These are phyloP conservation scores for Ceratina australensis DNA, from an alignment of 1,140 invertebrate species.

Conservation along the genomic window DNA sequence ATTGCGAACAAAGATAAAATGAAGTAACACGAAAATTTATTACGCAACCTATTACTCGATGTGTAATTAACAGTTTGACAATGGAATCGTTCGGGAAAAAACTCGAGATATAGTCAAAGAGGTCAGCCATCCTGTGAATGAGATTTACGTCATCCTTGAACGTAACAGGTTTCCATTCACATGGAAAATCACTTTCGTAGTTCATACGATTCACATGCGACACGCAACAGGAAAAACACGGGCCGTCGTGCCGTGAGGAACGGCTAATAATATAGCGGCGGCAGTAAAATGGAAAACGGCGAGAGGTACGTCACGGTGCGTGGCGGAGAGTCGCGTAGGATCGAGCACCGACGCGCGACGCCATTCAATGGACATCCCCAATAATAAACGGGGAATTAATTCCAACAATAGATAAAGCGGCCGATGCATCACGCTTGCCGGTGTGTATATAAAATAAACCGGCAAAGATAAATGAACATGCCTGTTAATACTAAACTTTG, in stretches of 20 bases:
- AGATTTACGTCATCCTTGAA: not conserved
- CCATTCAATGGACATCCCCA: slow-evolving; percentile 40
- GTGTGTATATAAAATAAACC: slow-evolving; percentile 54
- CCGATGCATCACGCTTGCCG: slow-evolving; percentile 13
- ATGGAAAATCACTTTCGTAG: not conserved
- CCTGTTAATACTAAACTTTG: slow-evolving; percentile 59
- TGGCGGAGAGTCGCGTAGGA: slow-evolving; percentile 13
- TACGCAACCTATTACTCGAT: not conserved
- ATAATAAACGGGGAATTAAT: slow-evolving; percentile 59
- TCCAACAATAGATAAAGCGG: slow-evolving; percentile 53
- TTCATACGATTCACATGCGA: slow-evolving; percentile 15
- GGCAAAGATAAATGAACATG: slow-evolving; percentile 55
- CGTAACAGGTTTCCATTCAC: not conserved
- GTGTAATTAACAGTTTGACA: not conserved
- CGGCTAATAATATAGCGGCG: slow-evolving; percentile 29
- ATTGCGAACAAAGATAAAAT: too few species aligned
- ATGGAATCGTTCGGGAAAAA: not conserved
- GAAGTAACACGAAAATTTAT: too few species aligned
- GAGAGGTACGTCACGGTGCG: slow-evolving; percentile 18
- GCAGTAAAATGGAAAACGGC: slow-evolving; percentile 10
- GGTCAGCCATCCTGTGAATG: not conserved
- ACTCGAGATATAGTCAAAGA: not conserved
- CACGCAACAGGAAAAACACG: slow-evolving; percentile 24
- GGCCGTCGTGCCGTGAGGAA: not conserved
- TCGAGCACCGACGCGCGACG: not conserved